Evolutionary conservation across 2,797 vertebrate genomes (phyloP), one percentile per base, ranked within the genome.

Genomic region (Parauchenoglanis punctatus): DNA sequence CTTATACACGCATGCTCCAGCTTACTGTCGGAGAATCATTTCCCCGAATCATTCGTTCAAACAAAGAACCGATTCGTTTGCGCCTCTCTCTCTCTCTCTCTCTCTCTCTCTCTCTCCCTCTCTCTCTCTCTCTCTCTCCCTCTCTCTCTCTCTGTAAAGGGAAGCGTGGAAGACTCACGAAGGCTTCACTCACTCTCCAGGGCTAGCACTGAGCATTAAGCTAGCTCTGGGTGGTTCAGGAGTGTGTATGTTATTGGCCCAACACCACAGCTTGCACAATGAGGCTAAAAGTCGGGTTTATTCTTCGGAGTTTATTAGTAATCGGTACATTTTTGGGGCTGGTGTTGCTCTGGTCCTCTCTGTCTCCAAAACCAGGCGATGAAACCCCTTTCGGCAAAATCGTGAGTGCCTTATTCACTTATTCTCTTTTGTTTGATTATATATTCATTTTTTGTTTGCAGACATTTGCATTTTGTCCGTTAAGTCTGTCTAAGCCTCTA

Each of bases 251-350:
- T 20, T n/a, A 28, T 65, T 23, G 56, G 28, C 2, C 1, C n/a
- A 23, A 4, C 35, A 23, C 12, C 44, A 31, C 73, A 28, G 20
- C 1, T 46, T 4, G 5, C 68, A 96, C 92, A 91, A 99, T 99
- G 98, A 97, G 97, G 93, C 92, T 99, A 88, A 98, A 97, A 94
- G 93, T 97, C 20, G 97, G 97, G 52, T 97, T 98, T 91, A 90
- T 98, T 89, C 92, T 98, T 70, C 97, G 97, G 90, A 97, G 97
- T 92, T 84, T 97, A 90, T 93, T 98, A 86, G 93, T 97, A 85
- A 90, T 97, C 84, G 97, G 97, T 75, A 96, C 96, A 82, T 97
- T 98, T 90, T 93, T 99, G 87, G 97, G 95, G 58, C 91, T 99
- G 67, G 92, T 99, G 89, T 92, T 98, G 85, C 95, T 99, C 87